A percentile compares a stretch with the other conserved stretches of the same genome.
These are phyloP conservation scores for Ridgeia piscesae DNA, from an alignment of 1,140 invertebrate species.

Conservation along the genomic window DNA sequence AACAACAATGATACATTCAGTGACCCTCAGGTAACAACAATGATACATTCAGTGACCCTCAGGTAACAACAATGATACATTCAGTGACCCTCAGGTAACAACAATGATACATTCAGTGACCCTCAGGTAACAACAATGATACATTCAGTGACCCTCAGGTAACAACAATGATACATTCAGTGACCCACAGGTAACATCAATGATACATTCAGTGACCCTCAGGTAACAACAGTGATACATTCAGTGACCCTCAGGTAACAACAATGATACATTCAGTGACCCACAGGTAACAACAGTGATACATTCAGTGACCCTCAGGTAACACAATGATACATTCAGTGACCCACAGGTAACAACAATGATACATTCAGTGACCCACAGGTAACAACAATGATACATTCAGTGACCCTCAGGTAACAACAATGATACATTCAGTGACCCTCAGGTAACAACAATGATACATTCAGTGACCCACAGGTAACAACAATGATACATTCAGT, in stretches of 20 bases:
- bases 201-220: neutral
- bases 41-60: slow-evolving; percentile 86
- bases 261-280: neutral
- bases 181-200: slow-evolving; percentile 74
- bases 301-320: slow-evolving; percentile 88
- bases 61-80: slow-evolving; percentile 61
- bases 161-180: slow-evolving; percentile 70
- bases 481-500: slow-evolving; percentile 70
- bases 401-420: neutral
- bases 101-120: slow-evolving; percentile 80
- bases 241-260: slow-evolving; percentile 80
- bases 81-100: neutral
- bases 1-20: neutral
- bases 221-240: slow-evolving; percentile 61
- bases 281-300: neutral
- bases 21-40: neutral
- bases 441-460: slow-evolving; percentile 66
- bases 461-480: neutral
- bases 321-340: neutral
- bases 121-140: slow-evolving; percentile 67
- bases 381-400: slow-evolving; percentile 55
- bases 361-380: slow-evolving; percentile 88
- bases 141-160: neutral
- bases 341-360: neutral
- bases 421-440: slow-evolving; percentile 82